Evolutionary conservation across 2,888 invertebrate species (phyloP).

Genomic region (Morpho deidamia): DNA sequence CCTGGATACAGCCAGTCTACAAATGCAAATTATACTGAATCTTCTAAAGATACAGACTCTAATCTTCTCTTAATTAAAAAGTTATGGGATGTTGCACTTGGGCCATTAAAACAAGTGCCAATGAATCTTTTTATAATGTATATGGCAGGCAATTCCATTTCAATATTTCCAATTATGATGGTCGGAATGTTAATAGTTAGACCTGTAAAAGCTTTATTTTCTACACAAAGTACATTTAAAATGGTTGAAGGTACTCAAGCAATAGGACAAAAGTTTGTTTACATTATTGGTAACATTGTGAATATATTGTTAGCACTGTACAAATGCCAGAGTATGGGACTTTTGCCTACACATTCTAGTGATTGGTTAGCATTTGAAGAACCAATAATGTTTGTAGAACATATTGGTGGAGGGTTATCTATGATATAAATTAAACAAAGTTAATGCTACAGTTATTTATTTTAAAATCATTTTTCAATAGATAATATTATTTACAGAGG

Average conservation of each 20-base stretch:
- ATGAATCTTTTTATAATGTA: constrained; percentile 99
- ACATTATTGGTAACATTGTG: constrained; percentile 94
- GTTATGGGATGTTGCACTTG: constrained; percentile 97
- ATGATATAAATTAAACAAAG: constrained; percentile 67
- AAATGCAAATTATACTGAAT: constrained; percentile 85
- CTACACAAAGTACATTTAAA: constrained; percentile 93
- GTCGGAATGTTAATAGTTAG: constrained; percentile 99
- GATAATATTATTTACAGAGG: constrained; percentile 53
- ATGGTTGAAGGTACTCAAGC: constrained; percentile 96
- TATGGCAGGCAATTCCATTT: constrained; percentile 99
- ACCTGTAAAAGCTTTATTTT: constrained; percentile 96
- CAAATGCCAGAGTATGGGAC: constrained; percentile 98
- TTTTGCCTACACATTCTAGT: constrained; percentile 97
- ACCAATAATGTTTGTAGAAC: constrained; percentile 90
- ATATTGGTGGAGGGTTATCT: constrained; percentile 89
- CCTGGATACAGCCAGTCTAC: constrained; percentile 90
- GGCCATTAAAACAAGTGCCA: constrained; percentile 96
- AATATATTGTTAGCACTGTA: constrained; percentile 95
- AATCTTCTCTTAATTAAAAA: constrained; percentile 89
- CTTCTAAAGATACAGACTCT: constrained; percentile 88
- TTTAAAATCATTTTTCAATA: constrained; percentile 36
- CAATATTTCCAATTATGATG: constrained; percentile 99
- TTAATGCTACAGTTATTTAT: constrained; percentile 47
- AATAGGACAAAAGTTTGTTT: constrained; percentile 93
- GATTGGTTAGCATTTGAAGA: constrained; percentile 99